These are phyloP conservation scores for Laterallus jamaicensis DNA, from an alignment of 2,113 vertebrate genomes.

Conservation along the genomic window DNA sequence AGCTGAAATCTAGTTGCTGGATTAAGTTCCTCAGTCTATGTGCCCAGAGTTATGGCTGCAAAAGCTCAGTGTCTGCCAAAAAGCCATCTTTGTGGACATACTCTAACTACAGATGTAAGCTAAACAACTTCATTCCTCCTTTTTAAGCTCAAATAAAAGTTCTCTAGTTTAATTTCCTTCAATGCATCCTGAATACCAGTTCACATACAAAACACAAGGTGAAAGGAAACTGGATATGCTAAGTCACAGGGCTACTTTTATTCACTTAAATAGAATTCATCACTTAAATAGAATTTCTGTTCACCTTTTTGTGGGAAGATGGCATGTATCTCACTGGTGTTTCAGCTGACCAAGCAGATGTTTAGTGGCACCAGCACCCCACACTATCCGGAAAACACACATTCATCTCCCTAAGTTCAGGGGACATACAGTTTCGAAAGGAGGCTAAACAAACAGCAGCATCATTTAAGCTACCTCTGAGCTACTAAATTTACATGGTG, in stretches of 20 bases:
- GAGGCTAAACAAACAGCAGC: background rate
- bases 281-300: background rate
- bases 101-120: background rate
- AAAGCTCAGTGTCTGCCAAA: background rate
- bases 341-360: background rate
- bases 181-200: background rate
- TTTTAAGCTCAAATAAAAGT: background rate
- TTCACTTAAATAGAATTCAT: no score
- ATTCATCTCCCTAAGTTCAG: background rate
- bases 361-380: background rate
- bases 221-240: background rate
- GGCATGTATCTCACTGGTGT: background rate
- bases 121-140: background rate
- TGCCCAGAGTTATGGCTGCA: background rate
- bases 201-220: background rate
- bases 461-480: background rate
- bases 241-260: background rate
- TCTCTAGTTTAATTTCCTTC: background rate
- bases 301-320: background rate
- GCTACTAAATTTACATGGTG: background rate
- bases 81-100: background rate
- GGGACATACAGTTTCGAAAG: background rate
- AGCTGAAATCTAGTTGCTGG: background rate
- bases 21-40: background rate
- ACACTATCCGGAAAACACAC: background rate